Percentiles rank a stretch among this genome's conserved stretches.
phyloP scores from a whole-genome alignment of 2,888 invertebrate species.

The Cactoblastis cactorum region DNA sequence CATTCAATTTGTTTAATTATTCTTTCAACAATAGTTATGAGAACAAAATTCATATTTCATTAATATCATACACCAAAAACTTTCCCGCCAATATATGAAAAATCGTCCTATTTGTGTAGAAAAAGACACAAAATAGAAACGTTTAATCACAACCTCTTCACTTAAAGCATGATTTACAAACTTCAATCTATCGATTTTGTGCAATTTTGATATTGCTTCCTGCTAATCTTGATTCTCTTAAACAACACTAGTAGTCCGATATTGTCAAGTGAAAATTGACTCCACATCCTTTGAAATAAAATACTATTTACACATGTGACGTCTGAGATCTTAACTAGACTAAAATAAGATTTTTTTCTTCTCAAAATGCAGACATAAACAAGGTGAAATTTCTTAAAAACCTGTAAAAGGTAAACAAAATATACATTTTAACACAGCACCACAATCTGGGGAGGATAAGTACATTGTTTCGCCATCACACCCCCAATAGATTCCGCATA shows the following conservation, averaged over 20 bases:
- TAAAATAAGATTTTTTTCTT: neutral
- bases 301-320: neutral
- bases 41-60: neutral
- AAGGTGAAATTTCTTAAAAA: neutral
- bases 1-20: neutral
- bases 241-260: conserved; percentile 15
- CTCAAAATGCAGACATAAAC: neutral
- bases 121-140: conserved; percentile 35
- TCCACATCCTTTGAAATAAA: neutral
- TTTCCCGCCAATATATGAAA: neutral
- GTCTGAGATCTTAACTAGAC: conserved; percentile 10
- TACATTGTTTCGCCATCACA: neutral
- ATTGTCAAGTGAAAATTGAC: conserved; percentile 24
- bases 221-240: conserved; percentile 16
- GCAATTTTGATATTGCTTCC: conserved; percentile 30
- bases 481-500: neutral
- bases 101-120: conserved; percentile 9
- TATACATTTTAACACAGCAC: neutral
- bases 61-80: neutral
- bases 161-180: conserved; percentile 44
- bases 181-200: conserved; percentile 42
- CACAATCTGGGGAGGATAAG: neutral
- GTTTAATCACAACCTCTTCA: conserved; percentile 57
- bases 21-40: neutral
- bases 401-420: neutral